phyloP scores from a whole-genome alignment of 1,140 invertebrate genomes.

The Drosophila hydei region DNA sequence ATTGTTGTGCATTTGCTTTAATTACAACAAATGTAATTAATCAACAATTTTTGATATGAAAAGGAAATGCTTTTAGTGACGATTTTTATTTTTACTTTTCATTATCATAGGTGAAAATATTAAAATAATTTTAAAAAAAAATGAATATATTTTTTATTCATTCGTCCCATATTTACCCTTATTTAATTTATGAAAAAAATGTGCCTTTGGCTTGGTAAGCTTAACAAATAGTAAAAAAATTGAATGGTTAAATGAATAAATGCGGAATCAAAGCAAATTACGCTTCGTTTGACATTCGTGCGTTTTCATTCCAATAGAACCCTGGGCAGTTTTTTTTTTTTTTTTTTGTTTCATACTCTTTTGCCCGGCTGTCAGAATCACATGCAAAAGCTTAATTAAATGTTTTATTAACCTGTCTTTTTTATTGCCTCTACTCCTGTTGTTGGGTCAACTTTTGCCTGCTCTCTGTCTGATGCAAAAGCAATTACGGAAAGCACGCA shows the following conservation, averaged over 20 bases:
- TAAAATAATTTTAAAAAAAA: neutral
- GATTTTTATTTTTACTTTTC: no score
- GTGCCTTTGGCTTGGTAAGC: neutral
- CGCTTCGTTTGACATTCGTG: neutral
- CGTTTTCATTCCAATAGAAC: neutral
- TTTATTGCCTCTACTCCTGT: neutral
- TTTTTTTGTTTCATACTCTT: no score
- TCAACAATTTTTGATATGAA: conserved; percentile 44
- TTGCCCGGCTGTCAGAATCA: neutral
- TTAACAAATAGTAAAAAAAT: neutral
- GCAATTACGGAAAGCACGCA: conserved; percentile 45
- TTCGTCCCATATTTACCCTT: conserved; percentile 4
- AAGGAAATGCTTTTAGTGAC: neutral
- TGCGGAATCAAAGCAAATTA: neutral
- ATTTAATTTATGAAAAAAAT: no score
- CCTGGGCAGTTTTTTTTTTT: no score
- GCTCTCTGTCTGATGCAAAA: conserved; percentile 33
- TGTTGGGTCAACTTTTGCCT: neutral
- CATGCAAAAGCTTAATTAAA: conserved; percentile 5
- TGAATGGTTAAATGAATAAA: neutral
- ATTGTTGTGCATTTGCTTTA: conserved; percentile 36
- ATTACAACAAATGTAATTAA: conserved; percentile 71
- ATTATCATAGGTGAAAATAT: no score
- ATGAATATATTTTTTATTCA: neutral
- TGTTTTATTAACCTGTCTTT: conserved; percentile 17